Evolutionary conservation across 1,140 invertebrate genomes (phyloP), one percentile per base, ranked within the genome.

Genomic region (Trissolcus basalis): DNA sequence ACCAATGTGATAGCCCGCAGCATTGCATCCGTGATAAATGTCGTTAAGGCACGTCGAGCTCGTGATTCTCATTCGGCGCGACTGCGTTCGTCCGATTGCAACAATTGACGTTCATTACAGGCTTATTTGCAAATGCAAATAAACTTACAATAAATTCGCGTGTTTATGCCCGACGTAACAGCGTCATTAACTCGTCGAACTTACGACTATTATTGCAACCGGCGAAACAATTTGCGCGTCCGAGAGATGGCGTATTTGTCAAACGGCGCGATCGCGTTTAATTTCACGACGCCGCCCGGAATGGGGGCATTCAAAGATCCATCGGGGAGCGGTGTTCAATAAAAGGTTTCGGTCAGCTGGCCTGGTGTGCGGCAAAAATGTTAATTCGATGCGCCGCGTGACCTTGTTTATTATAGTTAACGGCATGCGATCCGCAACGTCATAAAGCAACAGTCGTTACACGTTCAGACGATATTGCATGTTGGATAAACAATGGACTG

Each of bases 1-100:
- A 39, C 36, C 36, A 39, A 39, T n/a, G 9, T n/a, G 61, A 60
- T 65, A 60, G 54, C 70, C 71, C 48, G 65, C 14, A 65, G 77
- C 61, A 50, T 43, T 53, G 72, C 70, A 80, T 78, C 74, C 72
- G 69, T 78, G 79, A 80, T 78, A 75, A 78, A 78, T 80, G 71
- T 78, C 68, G 65, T 72, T 69, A 80, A 71, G 77, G 65, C 78
- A 77, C 69, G 51, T 59, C 45, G 70, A 78, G 74, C 64, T 68
- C 71, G 63, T 74, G 71, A 74, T 68, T 74, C 58, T 74, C 61
- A 67, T 67, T 74, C 47, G 45, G 32, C 33, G 58, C 53, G 35
- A 45, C 51, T 59, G 58, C 13, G 36, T 43, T 58, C 58, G n/a
- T 73, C 32, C 33, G 43, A 67, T 39, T 51, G 56, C 51, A 74